phyloP scores from a whole-genome alignment of 2,113 vertebrate species.

The Coracopsis vasa region DNA sequence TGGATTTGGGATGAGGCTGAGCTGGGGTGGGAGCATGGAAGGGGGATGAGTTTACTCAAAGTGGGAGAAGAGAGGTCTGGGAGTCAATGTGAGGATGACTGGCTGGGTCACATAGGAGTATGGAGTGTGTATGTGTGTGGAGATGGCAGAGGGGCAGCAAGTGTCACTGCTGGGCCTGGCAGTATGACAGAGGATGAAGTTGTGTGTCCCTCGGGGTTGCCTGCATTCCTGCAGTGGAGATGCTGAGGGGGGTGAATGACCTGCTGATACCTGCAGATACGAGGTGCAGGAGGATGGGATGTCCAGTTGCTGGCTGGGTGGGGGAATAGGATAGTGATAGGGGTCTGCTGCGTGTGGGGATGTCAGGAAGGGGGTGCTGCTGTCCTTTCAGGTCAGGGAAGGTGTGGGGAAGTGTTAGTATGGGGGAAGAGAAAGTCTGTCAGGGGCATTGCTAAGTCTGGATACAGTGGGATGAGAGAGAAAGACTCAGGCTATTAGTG shows the following conservation, averaged over 20 bases:
- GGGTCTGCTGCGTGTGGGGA: background rate
- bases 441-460: rapidly evolving
- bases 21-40: background rate
- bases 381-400: background rate
- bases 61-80: background rate
- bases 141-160: background rate
- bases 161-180: background rate
- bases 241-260: rapidly evolving
- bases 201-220: background rate
- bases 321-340: background rate
- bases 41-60: background rate
- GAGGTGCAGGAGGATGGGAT: rapidly evolving
- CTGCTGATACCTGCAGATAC: background rate
- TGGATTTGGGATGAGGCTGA: background rate
- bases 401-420: background rate
- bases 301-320: background rate
- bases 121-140: background rate
- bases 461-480: rapidly evolving
- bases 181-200: rapidly evolving
- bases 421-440: background rate
- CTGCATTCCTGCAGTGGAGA: background rate
- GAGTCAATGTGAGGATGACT: background rate
- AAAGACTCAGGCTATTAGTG: background rate
- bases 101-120: background rate
- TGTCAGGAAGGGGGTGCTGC: background rate